phyloP scores from a whole-genome alignment of 2,888 invertebrate genomes.

The Scaptomyza caliginosa region DNA sequence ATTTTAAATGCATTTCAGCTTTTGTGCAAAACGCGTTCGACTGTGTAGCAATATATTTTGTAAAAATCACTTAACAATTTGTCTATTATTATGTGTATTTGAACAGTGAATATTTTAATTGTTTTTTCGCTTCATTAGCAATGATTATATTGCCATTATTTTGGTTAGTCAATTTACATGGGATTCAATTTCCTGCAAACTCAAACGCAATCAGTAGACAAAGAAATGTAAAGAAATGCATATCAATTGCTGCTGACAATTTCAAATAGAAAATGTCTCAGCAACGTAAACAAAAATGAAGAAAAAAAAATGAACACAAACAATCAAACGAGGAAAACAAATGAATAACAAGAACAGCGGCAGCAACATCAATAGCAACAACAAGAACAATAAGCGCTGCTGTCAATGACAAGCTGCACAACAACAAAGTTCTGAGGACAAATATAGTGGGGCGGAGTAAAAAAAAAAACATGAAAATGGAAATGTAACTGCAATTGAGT shows the following conservation, averaged over 20 bases:
- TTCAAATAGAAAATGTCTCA: conserved; percentile 77
- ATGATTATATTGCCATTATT: conserved; percentile 26
- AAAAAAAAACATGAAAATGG: conserved; percentile 35
- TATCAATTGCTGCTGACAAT: conserved; percentile 77
- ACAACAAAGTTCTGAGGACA: conserved; percentile 52
- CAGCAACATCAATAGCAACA: too few relatives aligned
- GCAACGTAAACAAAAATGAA: conserved; percentile 45
- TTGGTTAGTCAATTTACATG: conserved; percentile 25
- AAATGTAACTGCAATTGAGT: conserved; percentile 76
- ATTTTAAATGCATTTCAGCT: conserved; percentile 63
- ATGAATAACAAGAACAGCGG: conserved; percentile 69
- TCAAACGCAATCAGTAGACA: conserved; percentile 52
- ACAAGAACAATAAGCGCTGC: conserved; percentile 27
- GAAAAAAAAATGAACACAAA: conserved; percentile 16
- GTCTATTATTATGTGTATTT: conserved; percentile 17
- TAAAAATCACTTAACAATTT: conserved; percentile 16
- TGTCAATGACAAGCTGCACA: conserved; percentile 54
- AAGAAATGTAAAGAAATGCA: conserved; percentile 49
- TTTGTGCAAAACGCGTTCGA: conserved; percentile 58
- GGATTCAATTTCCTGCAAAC: conserved; percentile 37
- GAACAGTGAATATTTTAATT: conserved; percentile 51
- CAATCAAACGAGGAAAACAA: conserved; percentile 43
- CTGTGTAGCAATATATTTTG: conserved; percentile 52
- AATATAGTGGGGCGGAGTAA: too few relatives aligned
- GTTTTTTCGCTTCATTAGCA: conserved; percentile 40